Base-by-base conservation (phyloP, 1,140 invertebrate genomes). In the Drosophila ironensis region DNA sequence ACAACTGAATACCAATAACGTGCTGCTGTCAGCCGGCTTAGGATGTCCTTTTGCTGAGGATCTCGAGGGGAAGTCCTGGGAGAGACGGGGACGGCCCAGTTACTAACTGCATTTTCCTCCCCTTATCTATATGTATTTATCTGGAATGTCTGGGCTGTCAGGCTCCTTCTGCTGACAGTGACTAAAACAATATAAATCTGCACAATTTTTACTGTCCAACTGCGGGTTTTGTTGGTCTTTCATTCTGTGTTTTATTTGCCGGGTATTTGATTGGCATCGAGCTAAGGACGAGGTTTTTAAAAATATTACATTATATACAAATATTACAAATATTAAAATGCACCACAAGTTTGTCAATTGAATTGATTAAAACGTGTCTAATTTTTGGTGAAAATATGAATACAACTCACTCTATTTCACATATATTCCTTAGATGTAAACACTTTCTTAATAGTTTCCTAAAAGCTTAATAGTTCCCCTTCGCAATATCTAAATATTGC, bases 1-100 rank as follows among this genome's bases (percentile, higher is more conserved):
- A 50, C 66, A 70, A 59, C 66, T 70, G 64, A 69, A 69, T 69
- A 46, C 64, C 66, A 69, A 69, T 69, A 69, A 69, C 56, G 66
- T 69, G 64, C 66, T 50, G 52, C 64, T 70, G 66, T 59, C 66
- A 50, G 52, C 50, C 38, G 52, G 66, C 52, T 59, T 70, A 69
- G 66, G 38, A 44, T 42, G 51, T 45, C n/a, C n/a, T n/a, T n/a
- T n/a, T n/a, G n/a, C n/a, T n/a, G n/a, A n/a, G 54, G 46, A 16
- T 60, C 42, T 41, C 14, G 50, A 11, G 20, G 17, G 38, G 22
- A 12, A 1, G 9, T 19, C 1, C 24, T 11, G 27, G 14, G 16
- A 4, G 14, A 11, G 3, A 2, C 3, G 12, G 19, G 64, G 44
- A 42, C 19, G 33, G 38, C 35, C 35, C 19, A 44, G 52, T 28